phyloP scores from a whole-genome alignment of 2,797 vertebrate genomes.

The Hyperoplus immaculatus region DNA sequence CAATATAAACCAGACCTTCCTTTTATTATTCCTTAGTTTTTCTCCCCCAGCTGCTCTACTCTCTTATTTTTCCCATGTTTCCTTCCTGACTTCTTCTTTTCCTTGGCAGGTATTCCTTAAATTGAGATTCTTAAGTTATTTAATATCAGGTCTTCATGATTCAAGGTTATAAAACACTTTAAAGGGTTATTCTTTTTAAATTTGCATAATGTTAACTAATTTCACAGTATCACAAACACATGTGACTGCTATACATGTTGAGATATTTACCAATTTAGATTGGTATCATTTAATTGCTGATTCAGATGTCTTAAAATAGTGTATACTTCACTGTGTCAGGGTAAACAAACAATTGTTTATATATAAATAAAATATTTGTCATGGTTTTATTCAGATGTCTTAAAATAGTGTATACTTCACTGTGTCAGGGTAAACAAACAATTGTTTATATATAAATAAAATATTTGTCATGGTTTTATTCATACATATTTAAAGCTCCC shows the following conservation, averaged over 20 bases:
- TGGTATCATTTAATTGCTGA: neutral
- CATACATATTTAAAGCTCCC: neutral
- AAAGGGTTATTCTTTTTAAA: neutral
- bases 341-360: slow-evolving; percentile 16
- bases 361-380: slow-evolving; percentile 31
- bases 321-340: neutral
- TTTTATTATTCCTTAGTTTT: neutral
- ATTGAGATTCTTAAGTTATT: neutral
- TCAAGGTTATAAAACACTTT: neutral
- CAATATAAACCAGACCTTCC: neutral
- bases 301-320: neutral
- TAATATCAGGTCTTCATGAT: neutral
- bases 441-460: slow-evolving; percentile 41
- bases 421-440: neutral
- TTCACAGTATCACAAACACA: neutral
- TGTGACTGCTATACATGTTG: neutral
- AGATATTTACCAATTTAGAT: neutral
- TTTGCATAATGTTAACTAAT: neutral
- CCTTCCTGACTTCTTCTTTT: neutral
- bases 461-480: neutral
- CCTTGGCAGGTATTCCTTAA: neutral
- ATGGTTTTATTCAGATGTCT: neutral
- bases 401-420: neutral
- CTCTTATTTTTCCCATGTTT: no score
- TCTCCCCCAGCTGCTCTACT: no score